A percentile compares a stretch with the other conserved stretches of the same genome.
Evolutionary conservation across 2,888 invertebrate genomes (phyloP).

Genomic region (Palloptera scutellata): DNA sequence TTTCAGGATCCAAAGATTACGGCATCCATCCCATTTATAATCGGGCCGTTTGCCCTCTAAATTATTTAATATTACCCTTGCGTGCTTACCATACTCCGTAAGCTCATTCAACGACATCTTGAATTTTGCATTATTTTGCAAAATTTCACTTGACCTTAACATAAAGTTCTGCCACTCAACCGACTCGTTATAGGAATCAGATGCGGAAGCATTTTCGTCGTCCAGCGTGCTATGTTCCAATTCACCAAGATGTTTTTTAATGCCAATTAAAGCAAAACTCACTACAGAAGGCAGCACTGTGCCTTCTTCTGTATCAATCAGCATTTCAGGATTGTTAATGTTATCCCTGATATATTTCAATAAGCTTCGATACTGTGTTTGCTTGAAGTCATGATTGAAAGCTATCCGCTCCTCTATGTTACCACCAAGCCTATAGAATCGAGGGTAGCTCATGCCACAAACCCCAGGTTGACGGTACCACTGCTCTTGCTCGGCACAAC

Average conservation of each 20-base stretch:
- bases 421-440: constrained; percentile 65
- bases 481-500: constrained; percentile 57
- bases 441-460: constrained; percentile 71
- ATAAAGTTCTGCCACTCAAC: constrained; percentile 50
- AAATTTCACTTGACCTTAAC: constrained; percentile 51
- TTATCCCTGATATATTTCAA: constrained; percentile 67
- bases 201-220: constrained; percentile 19
- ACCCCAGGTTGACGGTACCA: constrained; percentile 56
- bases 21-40: constrained; percentile 77
- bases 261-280: constrained; percentile 47
- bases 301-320: constrained; percentile 67
- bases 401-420: constrained; percentile 53
- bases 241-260: constrained; percentile 47
- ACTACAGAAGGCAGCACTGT: constrained; percentile 56
- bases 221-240: constrained; percentile 25
- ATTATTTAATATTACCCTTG: constrained; percentile 69
- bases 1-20: constrained; percentile 91
- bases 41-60: constrained; percentile 70
- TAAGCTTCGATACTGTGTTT: constrained; percentile 80
- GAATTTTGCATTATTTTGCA: constrained; percentile 54
- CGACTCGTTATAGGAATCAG: constrained; percentile 21
- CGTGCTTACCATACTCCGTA: constrained; percentile 54
- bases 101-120: constrained; percentile 45
- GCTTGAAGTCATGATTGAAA: constrained; percentile 72
- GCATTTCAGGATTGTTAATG: constrained; percentile 33